A percentile compares a stretch with the other conserved stretches of the same genome.
Evolutionary conservation across 2,888 invertebrate genomes (phyloP).

Genomic region (Agonopterix arenella): DNA sequence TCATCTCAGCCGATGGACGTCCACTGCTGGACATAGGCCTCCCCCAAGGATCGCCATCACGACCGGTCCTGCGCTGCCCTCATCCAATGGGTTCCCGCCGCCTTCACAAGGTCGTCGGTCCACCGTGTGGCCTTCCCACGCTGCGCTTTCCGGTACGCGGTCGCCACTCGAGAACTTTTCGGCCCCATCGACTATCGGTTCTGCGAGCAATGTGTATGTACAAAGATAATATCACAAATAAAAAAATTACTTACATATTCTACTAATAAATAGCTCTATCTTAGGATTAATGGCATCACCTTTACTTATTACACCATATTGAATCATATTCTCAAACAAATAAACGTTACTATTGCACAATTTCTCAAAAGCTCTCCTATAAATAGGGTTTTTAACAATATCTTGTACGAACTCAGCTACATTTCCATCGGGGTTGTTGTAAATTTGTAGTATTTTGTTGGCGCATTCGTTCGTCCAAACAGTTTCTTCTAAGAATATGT

Average conservation of each 20-base stretch:
- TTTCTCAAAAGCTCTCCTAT: conserved; percentile 24
- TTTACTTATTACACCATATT: conserved; percentile 5
- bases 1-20: too few species aligned
- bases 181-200: too few species aligned
- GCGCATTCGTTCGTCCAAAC: conserved; percentile 49
- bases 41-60: too few species aligned
- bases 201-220: too few species aligned
- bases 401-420: conserved; percentile 9
- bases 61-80: too few species aligned
- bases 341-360: conserved; percentile 36
- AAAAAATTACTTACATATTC: conserved; percentile 9
- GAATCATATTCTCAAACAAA: conserved; percentile 23
- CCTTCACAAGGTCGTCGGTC: too few species aligned
- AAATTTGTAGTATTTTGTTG: conserved; percentile 18
- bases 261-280: conserved; percentile 31
- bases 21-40: too few species aligned
- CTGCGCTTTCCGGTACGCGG: too few species aligned
- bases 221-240: too few species aligned
- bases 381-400: conserved; percentile 16
- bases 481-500: conserved; percentile 75
- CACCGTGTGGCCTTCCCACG: too few species aligned
- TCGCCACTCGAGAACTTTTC: too few species aligned
- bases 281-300: conserved; percentile 34
- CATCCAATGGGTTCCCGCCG: too few species aligned
- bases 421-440: neutral